Evolutionary conservation across 2,888 invertebrate genomes (phyloP), one percentile per base, ranked within the genome.

Genomic region (Morpho deidamia): DNA sequence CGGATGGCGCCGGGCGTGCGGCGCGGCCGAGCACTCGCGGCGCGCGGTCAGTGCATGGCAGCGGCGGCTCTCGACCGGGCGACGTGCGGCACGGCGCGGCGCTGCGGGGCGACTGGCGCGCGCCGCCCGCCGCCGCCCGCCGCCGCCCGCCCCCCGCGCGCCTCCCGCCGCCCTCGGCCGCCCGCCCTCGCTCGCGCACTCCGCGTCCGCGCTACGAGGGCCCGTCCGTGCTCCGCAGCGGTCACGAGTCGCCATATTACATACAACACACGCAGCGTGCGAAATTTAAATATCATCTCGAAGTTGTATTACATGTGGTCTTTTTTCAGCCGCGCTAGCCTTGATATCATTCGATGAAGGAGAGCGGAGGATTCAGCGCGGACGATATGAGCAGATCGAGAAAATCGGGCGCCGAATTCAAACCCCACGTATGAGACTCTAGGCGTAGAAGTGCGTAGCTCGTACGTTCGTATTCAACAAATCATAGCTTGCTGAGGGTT

Each of bases 21-120:
- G 11, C 43, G 39, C 34, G 35, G 52, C 48, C 55, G 42, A 51
- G 54, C 43, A 37, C n/a, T n/a, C n/a, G n/a, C n/a, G 49, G 11
- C 43, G 39, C 34, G 35, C 52, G 46, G 58, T 53, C 58, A 56
- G 58, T 56, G 40, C 56, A 59, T 56, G 53, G 53, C 51, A 52
- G 51, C 55, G 56, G 23, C 46, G 12, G 41, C 56, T 47, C 51
- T 37, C 37, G 37, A 2, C 8, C 7, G 37, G 37, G 37, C 49
- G 43, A 49, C 34, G 50, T 14, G 52, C 51, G 55, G 47, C 48
- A 38, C 44, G 43, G 11, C 43, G 43, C 41, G 44, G 40, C 45
- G 33, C 49, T 41, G 55, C 41, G 51, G 7, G 44, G 33, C 11
- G 38, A 39, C 35, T 35, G 40, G 43, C 53, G 53, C 46, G 51